Evolutionary conservation across 2,113 vertebrate genomes (phyloP).

Genomic region (Lanius ludovicianus): DNA sequence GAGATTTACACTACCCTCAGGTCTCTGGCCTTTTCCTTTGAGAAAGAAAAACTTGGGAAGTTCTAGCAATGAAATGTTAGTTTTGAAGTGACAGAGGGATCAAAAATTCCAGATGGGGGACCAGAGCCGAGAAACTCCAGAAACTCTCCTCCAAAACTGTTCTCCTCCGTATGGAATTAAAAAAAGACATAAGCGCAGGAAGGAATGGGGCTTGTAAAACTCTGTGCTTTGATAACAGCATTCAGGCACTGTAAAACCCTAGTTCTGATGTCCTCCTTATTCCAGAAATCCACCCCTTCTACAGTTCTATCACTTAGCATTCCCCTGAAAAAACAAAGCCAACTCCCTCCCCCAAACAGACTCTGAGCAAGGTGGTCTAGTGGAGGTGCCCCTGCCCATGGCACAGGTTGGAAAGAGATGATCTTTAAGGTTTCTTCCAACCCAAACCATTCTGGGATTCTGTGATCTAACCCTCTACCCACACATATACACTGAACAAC

Average conservation of each 20-base stretch:
- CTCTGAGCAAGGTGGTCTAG: not conserved
- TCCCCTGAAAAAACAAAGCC: not conserved
- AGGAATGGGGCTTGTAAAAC: not conserved
- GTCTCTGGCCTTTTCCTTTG: not conserved
- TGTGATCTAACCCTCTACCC: not conserved
- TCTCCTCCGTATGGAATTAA: accelerated
- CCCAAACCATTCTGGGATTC: not conserved
- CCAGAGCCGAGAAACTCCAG: not conserved
- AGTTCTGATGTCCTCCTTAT: not conserved
- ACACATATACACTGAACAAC: not conserved
- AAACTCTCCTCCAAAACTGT: accelerated
- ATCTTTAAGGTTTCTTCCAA: not conserved
- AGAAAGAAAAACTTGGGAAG: not conserved
- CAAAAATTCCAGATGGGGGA: not conserved
- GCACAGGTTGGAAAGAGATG: not conserved
- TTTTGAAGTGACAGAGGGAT: not conserved
- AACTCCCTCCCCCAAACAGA: not conserved
- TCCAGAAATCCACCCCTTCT: not conserved
- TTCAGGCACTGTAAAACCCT: not conserved
- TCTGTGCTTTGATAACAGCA: not conserved
- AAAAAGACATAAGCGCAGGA: not conserved
- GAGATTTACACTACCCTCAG: not conserved
- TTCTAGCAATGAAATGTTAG: not conserved
- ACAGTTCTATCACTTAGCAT: not conserved
- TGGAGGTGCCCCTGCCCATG: not conserved